Base-by-base conservation (phyloP, 2,888 invertebrate species). In the Antheraea assamensis region DNA sequence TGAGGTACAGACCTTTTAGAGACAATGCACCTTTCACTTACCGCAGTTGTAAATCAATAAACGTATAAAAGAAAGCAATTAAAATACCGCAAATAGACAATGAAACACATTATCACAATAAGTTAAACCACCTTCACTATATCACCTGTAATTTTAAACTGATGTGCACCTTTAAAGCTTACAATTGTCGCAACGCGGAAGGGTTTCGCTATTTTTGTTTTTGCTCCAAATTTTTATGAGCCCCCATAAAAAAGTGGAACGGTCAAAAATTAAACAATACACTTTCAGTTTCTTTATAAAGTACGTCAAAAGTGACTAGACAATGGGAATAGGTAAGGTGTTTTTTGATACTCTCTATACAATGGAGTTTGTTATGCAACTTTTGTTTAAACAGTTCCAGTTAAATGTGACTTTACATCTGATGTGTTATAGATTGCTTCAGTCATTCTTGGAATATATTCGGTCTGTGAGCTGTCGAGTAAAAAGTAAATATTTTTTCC, bases 241-340 rank as follows among this genome's bases (percentile, higher is more conserved):
- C 78, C 76, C 79, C 88, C 84, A 86, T 88, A 89, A 90, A 89
- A 90, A 84, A 74, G 30, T 72, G 81, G 75, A 80, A 79, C 83
- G 83, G 83, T 80, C 84, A 86, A 87, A 84, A 81, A 82, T 83
- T 77, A 76, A 82, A 93, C 94, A 94, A 93, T 92, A 81, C 85
- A 94, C 94, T 94, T 93, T 94, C 94, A 92, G 87, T 94, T 94
- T 94, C 94, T 92, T 92, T 94, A 94, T 94, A 93, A 93, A 93
- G 85, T 74, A 74, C 74, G 76, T 87, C 85, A 91, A 92, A 85
- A 78, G 81, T 75, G 75, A 78, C 75, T 75, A 78, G 79, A 78
- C 80, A 80, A 81, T 78, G 80, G 79, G 82, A 86, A 78, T 83
- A 84, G 85, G 86, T 87, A 87, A 93, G 93, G 93, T 93, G 92